phyloP scores from a whole-genome alignment of 2,113 vertebrate species.

The Misgurnus mizolepis region DNA sequence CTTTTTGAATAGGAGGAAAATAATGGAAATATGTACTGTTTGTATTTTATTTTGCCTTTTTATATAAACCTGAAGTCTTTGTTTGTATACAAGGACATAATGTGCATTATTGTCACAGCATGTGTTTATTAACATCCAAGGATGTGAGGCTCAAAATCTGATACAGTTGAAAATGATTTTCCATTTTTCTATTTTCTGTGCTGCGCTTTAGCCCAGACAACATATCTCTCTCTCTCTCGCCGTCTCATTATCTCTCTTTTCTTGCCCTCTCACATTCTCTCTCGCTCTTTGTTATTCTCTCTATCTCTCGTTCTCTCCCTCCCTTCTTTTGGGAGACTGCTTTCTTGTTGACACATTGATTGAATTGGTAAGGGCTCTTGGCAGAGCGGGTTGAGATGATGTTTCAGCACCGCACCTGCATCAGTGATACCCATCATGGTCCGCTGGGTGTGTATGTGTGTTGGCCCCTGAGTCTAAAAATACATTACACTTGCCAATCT shows the following conservation, averaged over 20 bases:
- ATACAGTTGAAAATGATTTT: not conserved
- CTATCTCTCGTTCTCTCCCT: conserved; percentile 24
- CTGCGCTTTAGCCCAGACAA: not conserved
- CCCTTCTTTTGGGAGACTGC: conserved; percentile 51
- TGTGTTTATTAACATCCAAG: conserved; percentile 10
- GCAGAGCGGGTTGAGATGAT: conserved; percentile 61
- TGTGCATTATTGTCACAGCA: no score
- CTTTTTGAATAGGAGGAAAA: conserved; percentile 8
- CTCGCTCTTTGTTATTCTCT: not conserved
- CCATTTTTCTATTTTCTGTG: conserved; percentile 22
- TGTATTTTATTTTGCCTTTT: not conserved
- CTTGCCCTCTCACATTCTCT: not conserved
- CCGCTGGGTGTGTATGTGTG: not conserved
- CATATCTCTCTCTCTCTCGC: conserved; percentile 12
- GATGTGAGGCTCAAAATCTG: not conserved
- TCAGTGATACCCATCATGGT: not conserved
- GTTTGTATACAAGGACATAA: no score
- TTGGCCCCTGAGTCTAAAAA: not conserved
- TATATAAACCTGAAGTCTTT: no score
- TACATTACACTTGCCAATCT: not conserved
- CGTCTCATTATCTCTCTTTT: not conserved
- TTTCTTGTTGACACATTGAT: conserved; percentile 68
- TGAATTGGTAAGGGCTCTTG: conserved; percentile 67
- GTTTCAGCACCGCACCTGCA: conserved; percentile 38
- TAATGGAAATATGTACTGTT: not conserved